phyloP scores from a whole-genome alignment of 2,113 vertebrate species.

The Xenopus laevis region DNA sequence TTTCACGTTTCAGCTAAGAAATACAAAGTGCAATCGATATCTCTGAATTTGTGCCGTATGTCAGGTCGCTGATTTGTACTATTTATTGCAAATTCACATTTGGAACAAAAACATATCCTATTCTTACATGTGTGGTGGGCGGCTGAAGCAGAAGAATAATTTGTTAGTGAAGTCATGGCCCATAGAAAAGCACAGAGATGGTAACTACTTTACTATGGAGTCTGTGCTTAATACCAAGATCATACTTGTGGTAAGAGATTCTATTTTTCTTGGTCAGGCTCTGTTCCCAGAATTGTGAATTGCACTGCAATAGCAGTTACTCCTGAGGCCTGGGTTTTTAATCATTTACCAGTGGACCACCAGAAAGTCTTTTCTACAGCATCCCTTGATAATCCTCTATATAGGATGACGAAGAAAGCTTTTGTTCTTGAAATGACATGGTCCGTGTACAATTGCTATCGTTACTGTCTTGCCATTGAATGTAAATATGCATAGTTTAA shows the following conservation, averaged over 20 bases:
- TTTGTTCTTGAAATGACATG: constrained; percentile 19
- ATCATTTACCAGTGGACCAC: constrained; percentile 44
- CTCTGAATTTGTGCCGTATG: background rate
- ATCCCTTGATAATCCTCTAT: constrained; percentile 34
- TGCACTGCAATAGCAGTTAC: constrained; percentile 61
- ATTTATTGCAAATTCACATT: constrained; percentile 2
- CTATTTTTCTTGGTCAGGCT: constrained; percentile 66
- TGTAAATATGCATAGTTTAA: background rate
- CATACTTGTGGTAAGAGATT: constrained; percentile 64
- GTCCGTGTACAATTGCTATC: background rate
- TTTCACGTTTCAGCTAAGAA: too few relatives aligned
- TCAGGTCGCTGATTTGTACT: background rate
- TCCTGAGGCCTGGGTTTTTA: constrained; percentile 50
- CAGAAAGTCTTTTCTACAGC: constrained; percentile 18
- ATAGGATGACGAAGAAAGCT: constrained; percentile 17
- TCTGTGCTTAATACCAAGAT: constrained; percentile 57
- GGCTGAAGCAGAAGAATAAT: constrained; percentile 55
- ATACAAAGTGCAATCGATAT: too few relatives aligned
- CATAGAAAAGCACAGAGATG: constrained; percentile 46
- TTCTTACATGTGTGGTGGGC: constrained; percentile 11
- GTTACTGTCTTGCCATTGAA: constrained; percentile 5
- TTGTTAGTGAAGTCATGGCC: constrained; percentile 57
- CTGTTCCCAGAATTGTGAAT: constrained; percentile 58
- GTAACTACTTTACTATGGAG: constrained; percentile 45
- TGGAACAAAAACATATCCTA: background rate